These are phyloP conservation scores for Mimumesa dahlbomi DNA, from an alignment of 2,888 invertebrate genomes.

Conservation along the genomic window DNA sequence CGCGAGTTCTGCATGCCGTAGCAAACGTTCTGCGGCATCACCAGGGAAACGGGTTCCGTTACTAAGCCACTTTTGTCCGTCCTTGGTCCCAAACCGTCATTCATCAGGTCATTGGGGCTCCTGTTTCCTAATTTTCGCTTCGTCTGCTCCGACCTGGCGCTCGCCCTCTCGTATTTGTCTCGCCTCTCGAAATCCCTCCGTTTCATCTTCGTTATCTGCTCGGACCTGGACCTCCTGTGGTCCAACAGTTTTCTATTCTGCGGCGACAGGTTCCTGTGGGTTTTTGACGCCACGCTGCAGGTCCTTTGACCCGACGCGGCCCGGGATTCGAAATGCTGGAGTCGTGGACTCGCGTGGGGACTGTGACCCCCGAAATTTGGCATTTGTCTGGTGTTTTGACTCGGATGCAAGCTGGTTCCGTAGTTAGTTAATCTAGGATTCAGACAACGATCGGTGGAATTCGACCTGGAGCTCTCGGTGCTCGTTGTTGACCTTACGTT, in stretches of 20 bases:
- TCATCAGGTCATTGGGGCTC: constrained; percentile 63
- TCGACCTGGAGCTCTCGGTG: constrained; percentile 77
- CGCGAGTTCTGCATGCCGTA: constrained; percentile 30
- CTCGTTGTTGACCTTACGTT: constrained; percentile 63
- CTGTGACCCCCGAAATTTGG: constrained; percentile 77
- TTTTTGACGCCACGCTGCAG: constrained; percentile 21
- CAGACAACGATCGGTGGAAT: constrained; percentile 75
- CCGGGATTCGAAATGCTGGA: constrained; percentile 76
- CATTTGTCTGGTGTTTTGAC: constrained; percentile 77
- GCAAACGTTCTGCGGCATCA: constrained; percentile 21
- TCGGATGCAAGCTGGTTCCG: constrained; percentile 76
- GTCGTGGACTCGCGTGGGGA: constrained; percentile 75
- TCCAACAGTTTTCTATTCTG: constrained; percentile 75
- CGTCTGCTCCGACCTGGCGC: constrained; percentile 46
- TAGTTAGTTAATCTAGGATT: constrained; percentile 72
- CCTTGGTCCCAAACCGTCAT: constrained; percentile 77
- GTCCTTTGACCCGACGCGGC: constrained; percentile 47
- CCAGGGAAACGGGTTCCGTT: constrained; percentile 52
- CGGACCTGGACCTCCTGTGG: constrained; percentile 74
- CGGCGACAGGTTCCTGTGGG: constrained; percentile 61
- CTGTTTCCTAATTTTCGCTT: constrained; percentile 51
- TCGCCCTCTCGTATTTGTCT: constrained; percentile 54
- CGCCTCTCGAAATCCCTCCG: constrained; percentile 61
- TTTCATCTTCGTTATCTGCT: constrained; percentile 73
- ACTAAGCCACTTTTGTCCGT: constrained; percentile 76